These are phyloP conservation scores for Notoglanidium macrostoma DNA, from an alignment of 2,797 vertebrate genomes.

Conservation along the genomic window DNA sequence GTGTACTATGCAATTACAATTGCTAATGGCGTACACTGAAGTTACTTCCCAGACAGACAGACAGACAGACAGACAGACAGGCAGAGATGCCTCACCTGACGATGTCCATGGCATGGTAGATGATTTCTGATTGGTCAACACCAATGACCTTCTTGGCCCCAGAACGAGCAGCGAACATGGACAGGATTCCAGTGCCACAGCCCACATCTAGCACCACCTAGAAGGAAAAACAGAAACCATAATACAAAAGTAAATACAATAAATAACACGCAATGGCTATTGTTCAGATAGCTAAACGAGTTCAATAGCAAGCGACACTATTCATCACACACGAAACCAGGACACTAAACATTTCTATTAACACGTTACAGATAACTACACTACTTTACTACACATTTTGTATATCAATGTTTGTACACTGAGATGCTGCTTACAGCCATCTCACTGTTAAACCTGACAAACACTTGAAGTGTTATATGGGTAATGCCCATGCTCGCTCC, in stretches of 20 bases:
- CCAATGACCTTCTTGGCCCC: slow-evolving; percentile 90
- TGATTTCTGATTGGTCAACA: slow-evolving; percentile 94
- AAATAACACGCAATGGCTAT: not conserved
- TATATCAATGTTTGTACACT: not conserved
- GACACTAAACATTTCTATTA: not conserved
- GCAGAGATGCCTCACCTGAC: slow-evolving; percentile 78
- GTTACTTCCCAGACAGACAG: not conserved
- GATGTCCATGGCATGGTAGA: slow-evolving; percentile 97
- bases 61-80: not conserved
- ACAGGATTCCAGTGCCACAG: slow-evolving; percentile 94
- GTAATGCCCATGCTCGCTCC: not conserved
- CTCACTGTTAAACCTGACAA: not conserved
- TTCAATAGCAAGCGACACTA: not conserved
- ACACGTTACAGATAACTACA: not conserved
- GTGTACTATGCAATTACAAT: not conserved
- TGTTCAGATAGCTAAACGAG: not conserved
- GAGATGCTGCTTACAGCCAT: not conserved
- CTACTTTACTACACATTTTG: not conserved
- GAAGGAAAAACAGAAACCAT: slow-evolving; percentile 22
- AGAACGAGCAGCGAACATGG: slow-evolving; percentile 92
- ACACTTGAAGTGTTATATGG: not conserved
- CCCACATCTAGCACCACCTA: slow-evolving; percentile 95
- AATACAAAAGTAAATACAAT: not conserved
- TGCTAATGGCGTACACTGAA: too few relatives aligned
- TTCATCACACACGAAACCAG: not conserved